These are phyloP conservation scores for Drosophila formosana DNA, from an alignment of 2,888 invertebrate species.

Conservation along the genomic window DNA sequence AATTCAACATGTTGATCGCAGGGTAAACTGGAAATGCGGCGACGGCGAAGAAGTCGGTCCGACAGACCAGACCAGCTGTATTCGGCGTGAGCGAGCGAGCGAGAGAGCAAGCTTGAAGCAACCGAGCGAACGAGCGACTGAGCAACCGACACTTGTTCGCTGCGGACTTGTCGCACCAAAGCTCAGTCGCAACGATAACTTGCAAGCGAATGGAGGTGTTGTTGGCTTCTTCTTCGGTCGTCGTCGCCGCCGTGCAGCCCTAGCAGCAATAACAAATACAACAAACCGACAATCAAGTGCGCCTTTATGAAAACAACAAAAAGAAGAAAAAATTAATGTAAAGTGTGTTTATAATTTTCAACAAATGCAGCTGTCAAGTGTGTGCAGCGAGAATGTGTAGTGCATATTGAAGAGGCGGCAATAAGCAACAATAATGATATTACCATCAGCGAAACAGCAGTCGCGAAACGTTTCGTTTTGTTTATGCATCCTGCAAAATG, in stretches of 20 bases:
- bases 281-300: conserved; percentile 52
- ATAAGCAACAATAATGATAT: conserved; percentile 16
- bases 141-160: conserved; percentile 81
- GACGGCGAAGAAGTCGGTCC: conserved; percentile 14
- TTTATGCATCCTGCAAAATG: conserved; percentile 53
- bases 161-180: conserved; percentile 68
- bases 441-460: not conserved
- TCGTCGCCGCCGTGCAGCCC: conserved; percentile 73
- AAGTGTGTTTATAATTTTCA: conserved; percentile 45
- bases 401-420: conserved; percentile 40
- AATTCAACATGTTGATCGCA: conserved; percentile 44
- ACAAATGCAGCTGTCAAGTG: conserved; percentile 70
- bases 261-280: conserved; percentile 54
- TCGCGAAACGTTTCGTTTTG: conserved; percentile 26
- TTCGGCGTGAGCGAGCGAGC: not conserved
- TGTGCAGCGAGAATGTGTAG: conserved; percentile 27
- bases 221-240: conserved; percentile 70
- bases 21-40: conserved; percentile 67
- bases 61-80: not conserved
- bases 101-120: conserved; percentile 33
- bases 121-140: conserved; percentile 10
- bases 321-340: conserved; percentile 26
- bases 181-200: conserved; percentile 86
- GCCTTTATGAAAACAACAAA: conserved; percentile 57
- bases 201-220: conserved; percentile 85